Conservation (phyloP, 1,140 invertebrate species). For the Zelostemma sp. region DNA sequence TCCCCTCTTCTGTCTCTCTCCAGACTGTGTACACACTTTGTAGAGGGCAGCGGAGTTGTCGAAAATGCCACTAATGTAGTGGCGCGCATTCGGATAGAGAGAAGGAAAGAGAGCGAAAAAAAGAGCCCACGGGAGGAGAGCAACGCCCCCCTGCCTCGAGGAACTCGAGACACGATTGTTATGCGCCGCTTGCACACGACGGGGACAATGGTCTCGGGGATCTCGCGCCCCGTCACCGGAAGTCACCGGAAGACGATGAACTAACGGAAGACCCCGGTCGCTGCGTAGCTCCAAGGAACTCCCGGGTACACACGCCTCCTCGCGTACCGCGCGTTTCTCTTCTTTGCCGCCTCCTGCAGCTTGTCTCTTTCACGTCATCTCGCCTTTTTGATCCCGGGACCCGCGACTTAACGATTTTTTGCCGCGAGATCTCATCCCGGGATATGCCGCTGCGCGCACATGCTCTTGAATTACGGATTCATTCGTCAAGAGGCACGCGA, state of each 20-base stretch:
- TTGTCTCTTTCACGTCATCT: conserved; percentile 26
- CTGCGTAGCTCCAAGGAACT: conserved; percentile 15
- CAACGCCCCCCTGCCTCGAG: conserved; percentile 60
- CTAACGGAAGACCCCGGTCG: conserved; percentile 62
- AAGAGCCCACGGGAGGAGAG: conserved; percentile 16
- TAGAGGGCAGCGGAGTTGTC: conserved; percentile 26
- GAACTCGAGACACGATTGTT: conserved; percentile 71
- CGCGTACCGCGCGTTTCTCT: conserved; percentile 16
- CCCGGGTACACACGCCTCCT: conserved; percentile 28
- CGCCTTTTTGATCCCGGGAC: conserved; percentile 12
- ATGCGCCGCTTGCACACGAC: conserved; percentile 59
- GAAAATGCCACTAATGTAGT: conserved; percentile 46
- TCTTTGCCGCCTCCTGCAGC: conserved; percentile 35
- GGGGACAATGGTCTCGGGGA: conserved; percentile 34
- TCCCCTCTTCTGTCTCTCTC: conserved; percentile 27
- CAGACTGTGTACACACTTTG: conserved; percentile 26
- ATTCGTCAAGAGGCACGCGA: conserved; percentile 3
- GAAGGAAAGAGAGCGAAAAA: too few species aligned
- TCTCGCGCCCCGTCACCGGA: conserved; percentile 29
- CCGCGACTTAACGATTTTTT: not conserved
- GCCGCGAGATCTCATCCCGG: not conserved
- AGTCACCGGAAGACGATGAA: conserved; percentile 70
- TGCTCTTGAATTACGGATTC: not conserved
- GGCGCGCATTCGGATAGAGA: conserved; percentile 18
- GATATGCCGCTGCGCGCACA: not conserved